Evolutionary conservation across 2,888 invertebrate species (phyloP).

Genomic region (Trichogramma dendrolimi): DNA sequence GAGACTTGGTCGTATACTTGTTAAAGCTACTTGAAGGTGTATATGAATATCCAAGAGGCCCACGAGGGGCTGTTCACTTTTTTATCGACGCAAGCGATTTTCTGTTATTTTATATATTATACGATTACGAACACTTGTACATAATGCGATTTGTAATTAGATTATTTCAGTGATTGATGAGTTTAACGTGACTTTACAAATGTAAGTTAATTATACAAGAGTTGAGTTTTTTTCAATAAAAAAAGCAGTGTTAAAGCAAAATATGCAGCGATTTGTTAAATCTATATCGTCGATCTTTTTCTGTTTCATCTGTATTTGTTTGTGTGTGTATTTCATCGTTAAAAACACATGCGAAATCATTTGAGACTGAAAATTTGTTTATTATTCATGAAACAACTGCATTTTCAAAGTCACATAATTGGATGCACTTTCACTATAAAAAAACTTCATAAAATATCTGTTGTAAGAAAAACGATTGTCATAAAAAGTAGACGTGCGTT

Average conservation of each 20-base stretch:
- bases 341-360: constrained; percentile 11
- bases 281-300: constrained; percentile 6
- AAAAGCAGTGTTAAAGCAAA: constrained; percentile 1
- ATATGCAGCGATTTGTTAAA: not conserved
- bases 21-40: no score
- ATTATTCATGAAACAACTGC: constrained; percentile 1
- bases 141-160: constrained; percentile 15
- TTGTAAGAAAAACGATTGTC: not conserved
- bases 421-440: constrained; percentile 14
- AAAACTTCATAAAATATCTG: constrained; percentile 4
- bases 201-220: constrained; percentile 20
- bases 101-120: constrained; percentile 1
- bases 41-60: no score
- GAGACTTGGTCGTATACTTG: no score
- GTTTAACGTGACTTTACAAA: constrained; percentile 27
- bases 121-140: constrained; percentile 9
- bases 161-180: constrained; percentile 22
- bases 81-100: constrained; percentile 2
- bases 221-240: constrained; percentile 15
- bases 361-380: constrained; percentile 6
- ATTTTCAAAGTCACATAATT: constrained; percentile 22
- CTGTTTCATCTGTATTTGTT: constrained; percentile 6
- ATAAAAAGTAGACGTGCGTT: not conserved
- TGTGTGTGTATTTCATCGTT: constrained; percentile 15
- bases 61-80: constrained; percentile 28